Evolutionary conservation across 2,797 vertebrate species (phyloP).

Genomic region (Gouania willdenowi): DNA sequence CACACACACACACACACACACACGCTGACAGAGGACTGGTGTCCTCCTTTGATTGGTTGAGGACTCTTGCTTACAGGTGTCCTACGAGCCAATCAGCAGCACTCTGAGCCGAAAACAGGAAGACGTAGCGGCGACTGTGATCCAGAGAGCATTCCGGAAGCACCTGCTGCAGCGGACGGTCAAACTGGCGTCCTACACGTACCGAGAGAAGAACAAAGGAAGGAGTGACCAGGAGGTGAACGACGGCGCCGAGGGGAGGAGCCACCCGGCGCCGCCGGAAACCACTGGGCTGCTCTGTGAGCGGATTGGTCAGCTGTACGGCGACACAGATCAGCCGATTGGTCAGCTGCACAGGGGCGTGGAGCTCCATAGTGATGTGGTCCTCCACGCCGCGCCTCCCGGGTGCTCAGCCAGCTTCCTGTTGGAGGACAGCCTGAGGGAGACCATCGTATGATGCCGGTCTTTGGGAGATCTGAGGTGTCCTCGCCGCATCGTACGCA

Average conservation of each 20-base stretch:
- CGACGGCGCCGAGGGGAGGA: too few relatives aligned
- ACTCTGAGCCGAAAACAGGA: constrained; percentile 90
- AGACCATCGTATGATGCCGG: constrained; percentile 49
- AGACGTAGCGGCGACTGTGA: constrained; percentile 84
- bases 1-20: too few relatives aligned
- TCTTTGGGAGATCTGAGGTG: too few relatives aligned
- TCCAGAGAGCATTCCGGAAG: constrained; percentile 87
- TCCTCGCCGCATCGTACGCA: too few relatives aligned
- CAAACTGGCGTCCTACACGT: constrained; percentile 82
- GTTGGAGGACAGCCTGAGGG: constrained; percentile 42
- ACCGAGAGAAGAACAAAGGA: constrained; percentile 53
- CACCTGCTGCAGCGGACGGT: constrained; percentile 77
- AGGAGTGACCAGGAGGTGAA: background rate
- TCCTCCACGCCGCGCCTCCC: constrained; percentile 56
- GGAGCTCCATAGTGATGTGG: constrained; percentile 60
- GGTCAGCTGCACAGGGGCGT: constrained; percentile 8
- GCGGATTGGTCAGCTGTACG: constrained; percentile 76
- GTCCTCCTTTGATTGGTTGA: too few relatives aligned
- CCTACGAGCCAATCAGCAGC: constrained; percentile 91
- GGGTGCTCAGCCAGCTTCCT: background rate
- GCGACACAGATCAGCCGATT: constrained; percentile 11
- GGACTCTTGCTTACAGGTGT: constrained; percentile 62
- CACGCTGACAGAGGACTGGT: too few relatives aligned
- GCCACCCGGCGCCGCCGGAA: constrained; percentile 63
- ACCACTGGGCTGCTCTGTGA: constrained; percentile 78